Evolutionary conservation across 2,888 invertebrate genomes (phyloP).

Genomic region (Encarsia formosa): DNA sequence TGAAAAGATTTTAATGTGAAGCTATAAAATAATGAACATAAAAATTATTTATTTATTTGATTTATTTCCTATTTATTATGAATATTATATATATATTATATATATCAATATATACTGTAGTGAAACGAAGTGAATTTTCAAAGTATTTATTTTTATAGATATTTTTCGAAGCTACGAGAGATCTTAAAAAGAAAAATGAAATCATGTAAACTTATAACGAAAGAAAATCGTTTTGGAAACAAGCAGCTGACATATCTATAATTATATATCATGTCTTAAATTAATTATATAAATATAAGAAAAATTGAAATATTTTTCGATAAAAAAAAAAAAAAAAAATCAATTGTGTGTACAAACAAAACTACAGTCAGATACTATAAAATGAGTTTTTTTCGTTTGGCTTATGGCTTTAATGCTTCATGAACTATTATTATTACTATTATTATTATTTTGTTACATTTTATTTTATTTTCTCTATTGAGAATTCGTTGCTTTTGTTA

Average conservation of each 20-base stretch:
- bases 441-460: no score
- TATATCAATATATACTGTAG: conserved; percentile 39
- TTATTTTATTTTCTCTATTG: conserved; percentile 7
- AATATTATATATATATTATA: conserved; percentile 35
- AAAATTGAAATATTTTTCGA: neutral
- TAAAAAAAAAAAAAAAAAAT: conserved; percentile 6
- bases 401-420: conserved; percentile 45
- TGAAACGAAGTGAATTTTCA: conserved; percentile 40
- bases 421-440: conserved; percentile 28
- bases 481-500: conserved; percentile 16
- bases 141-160: conserved; percentile 53
- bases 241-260: conserved; percentile 10
- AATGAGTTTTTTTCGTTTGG: conserved; percentile 39
- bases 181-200: conserved; percentile 19
- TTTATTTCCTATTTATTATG: conserved; percentile 50
- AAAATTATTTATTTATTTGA: conserved; percentile 52
- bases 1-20: conserved; percentile 29
- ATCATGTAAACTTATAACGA: conserved; percentile 17
- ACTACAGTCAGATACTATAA: neutral
- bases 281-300: conserved; percentile 6
- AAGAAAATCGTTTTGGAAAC: conserved; percentile 11
- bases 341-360: conserved; percentile 4
- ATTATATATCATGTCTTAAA: conserved; percentile 19
- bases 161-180: conserved; percentile 37
- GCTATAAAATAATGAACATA: conserved; percentile 43